Base-by-base conservation (phyloP, 2,888 invertebrate species). In the Scaptomyza caliginosa region DNA sequence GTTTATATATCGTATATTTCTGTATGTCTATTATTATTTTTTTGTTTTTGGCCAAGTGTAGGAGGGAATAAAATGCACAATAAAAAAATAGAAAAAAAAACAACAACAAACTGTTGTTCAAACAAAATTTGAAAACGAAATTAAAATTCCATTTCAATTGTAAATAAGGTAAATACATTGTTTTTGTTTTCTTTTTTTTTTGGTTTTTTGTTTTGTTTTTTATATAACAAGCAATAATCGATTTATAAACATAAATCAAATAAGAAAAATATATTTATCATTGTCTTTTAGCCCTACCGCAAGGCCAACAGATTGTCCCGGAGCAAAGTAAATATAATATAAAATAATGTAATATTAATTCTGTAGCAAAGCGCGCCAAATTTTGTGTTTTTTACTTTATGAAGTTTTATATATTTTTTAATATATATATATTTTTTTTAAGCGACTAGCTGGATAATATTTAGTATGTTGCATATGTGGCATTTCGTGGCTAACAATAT, bases 61-160 rank as follows among this genome's bases (percentile, higher is more conserved):
- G 55, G 49, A 70, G 64, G 43, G 70, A 55, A 43, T 74, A 43
- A 55, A 74, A 74, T 68, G 59, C 52, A 58, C 38, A 28, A 42
- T 34, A 21, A 42, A 40, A 46, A 28, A 28, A 11, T 3, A 28
- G 6, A n/a, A n/a, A n/a, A n/a, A n/a, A n/a, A n/a, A n/a, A n/a
- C n/a, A n/a, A n/a, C n/a, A n/a, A n/a, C n/a, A 7, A 16, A 39
- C 17, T 3, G 6, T 28, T 8, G 19, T 17, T 54, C 11, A 32
- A 38, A 38, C 3, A 34, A 26, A 38, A 32, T 10, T 52, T 19
- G 16, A 19, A 62, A 17, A 8, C 23, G 11, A 17, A 36, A 50
- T 23, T 13, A 50, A 32, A 36, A 36, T 38, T 30, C 3, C 11
- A 51, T 36, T 64, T 48, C 3, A 54, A 42, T 50, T 26, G 7